Conservation (phyloP, 2,797 vertebrate genomes). For the Hoplostethus mediterraneus region DNA sequence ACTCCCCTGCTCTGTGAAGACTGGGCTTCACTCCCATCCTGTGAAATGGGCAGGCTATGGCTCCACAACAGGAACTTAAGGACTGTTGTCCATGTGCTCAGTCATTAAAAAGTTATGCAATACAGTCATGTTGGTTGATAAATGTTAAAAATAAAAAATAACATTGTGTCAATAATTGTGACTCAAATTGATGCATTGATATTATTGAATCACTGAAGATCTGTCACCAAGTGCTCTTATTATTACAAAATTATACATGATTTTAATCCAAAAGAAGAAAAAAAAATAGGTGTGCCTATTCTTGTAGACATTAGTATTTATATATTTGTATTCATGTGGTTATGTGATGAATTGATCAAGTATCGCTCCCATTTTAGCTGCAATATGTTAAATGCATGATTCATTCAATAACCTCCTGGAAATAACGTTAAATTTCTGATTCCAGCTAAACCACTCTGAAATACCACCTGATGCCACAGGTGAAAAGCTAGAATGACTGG, state of each 20-base stretch:
- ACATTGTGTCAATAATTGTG: no score
- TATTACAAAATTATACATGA: neutral
- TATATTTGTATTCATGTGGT: neutral
- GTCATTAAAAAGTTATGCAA: no score
- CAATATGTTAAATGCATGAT: conserved; percentile 22
- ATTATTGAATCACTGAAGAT: no score
- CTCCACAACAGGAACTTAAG: no score
- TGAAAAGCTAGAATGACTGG: conserved; percentile 9
- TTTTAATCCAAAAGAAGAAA: neutral
- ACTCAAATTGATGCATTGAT: no score
- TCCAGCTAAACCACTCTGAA: neutral
- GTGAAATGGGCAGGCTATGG: neutral
- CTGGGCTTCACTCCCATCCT: neutral
- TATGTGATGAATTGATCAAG: neutral
- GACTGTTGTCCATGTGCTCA: neutral
- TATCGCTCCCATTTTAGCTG: conserved; percentile 1
- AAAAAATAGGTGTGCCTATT: conserved; percentile 7
- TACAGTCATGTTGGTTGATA: no score
- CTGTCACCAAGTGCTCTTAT: neutral
- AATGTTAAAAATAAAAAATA: no score
- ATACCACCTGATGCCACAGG: no score
- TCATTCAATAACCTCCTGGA: conserved; percentile 13
- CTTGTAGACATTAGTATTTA: neutral
- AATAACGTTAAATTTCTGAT: neutral
- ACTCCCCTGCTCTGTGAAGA: conserved; percentile 1